Conservation (phyloP, 2,113 vertebrate genomes). For the Spea multiplicata region DNA sequence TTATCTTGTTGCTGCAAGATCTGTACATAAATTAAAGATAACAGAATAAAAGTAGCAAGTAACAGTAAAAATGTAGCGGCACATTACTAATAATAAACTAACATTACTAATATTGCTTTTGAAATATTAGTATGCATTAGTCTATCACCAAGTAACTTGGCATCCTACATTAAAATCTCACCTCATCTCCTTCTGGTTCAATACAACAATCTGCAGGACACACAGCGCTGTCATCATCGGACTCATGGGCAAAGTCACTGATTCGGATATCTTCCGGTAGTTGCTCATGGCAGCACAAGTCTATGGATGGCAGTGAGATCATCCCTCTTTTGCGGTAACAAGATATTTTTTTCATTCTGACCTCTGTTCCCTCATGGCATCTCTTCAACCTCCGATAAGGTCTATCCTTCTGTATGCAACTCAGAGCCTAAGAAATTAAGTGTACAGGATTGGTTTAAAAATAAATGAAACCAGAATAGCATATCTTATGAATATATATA, state of each 20-base stretch:
- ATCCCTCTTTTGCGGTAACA: constrained; percentile 79
- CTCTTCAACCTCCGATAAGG: constrained; percentile 74
- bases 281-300: constrained; percentile 60
- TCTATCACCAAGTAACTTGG: no score
- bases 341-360: constrained; percentile 75
- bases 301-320: constrained; percentile 70
- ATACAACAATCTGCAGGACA: constrained; percentile 90
- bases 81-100: no score
- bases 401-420: constrained; percentile 70
- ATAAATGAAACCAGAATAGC: no score
- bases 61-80: no score
- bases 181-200: constrained; percentile 95
- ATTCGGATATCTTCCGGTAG: constrained; percentile 60
- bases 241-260: constrained; percentile 80
- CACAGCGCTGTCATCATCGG: constrained; percentile 86
- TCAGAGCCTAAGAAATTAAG: constrained; percentile 59
- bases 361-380: constrained; percentile 73
- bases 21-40: no score
- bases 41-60: no score
- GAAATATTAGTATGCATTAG: no score
- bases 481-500: no score
- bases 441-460: no score
- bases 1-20: no score
- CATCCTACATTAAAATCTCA: constrained; percentile 58
- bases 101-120: no score